Evolutionary conservation across 2,113 vertebrate genomes (phyloP).

Genomic region (Shinisaurus crocodilurus): DNA sequence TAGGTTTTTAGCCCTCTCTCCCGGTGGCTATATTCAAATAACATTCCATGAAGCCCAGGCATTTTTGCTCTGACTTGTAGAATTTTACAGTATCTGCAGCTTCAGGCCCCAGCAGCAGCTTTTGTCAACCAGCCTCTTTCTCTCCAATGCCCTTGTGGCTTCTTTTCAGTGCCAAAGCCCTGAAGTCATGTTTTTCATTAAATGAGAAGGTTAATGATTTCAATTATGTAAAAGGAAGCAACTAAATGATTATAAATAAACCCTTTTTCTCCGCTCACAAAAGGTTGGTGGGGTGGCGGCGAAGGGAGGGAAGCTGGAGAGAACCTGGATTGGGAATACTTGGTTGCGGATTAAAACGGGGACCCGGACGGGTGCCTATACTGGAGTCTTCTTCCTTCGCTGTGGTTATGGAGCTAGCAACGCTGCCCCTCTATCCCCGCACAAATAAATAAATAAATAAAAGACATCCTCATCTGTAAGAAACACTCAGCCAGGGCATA

Average conservation of each 20-base stretch:
- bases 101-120: slow-evolving; percentile 33
- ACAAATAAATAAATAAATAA: background rate
- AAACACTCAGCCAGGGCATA: background rate
- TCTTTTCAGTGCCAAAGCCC: slow-evolving; percentile 34
- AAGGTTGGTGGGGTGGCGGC: accelerated
- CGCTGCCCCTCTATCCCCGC: background rate
- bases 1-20: slow-evolving; percentile 43
- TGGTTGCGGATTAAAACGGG: background rate
- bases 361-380: no score
- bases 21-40: slow-evolving; percentile 61
- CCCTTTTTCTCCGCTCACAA: slow-evolving; percentile 34
- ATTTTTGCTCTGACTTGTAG: slow-evolving; percentile 22
- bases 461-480: background rate
- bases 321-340: background rate
- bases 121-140: slow-evolving; percentile 15
- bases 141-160: background rate
- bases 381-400: background rate
- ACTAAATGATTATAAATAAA: slow-evolving; percentile 71
- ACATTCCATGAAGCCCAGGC: slow-evolving; percentile 18
- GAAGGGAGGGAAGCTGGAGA: background rate
- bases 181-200: slow-evolving; percentile 62
- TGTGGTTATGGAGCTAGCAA: background rate
- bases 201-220: slow-evolving; percentile 74
- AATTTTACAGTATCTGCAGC: background rate
- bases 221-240: slow-evolving; percentile 66